A percentile compares a stretch with the other conserved stretches of the same genome.
Evolutionary conservation across 2,113 vertebrate genomes (phyloP).

Genomic region (Scopus umbretta): DNA sequence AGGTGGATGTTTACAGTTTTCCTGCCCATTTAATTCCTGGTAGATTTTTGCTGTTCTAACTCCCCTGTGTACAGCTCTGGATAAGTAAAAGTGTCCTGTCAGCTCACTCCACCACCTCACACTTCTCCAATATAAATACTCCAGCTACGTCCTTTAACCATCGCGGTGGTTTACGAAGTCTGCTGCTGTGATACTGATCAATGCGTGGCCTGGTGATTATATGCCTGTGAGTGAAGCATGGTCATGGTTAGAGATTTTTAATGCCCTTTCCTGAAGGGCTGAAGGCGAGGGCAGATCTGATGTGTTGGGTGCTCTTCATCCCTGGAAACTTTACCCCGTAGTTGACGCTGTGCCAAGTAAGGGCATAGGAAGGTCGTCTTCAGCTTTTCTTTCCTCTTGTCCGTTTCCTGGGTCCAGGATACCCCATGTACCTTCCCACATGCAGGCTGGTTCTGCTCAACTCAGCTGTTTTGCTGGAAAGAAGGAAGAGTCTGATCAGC

Average conservation of each 20-base stretch:
- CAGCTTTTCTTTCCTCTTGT: neutral
- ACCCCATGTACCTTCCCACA: neutral
- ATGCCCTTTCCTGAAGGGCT: neutral
- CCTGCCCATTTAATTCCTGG: neutral
- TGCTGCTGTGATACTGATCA: neutral
- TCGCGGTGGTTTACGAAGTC: neutral
- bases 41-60: neutral
- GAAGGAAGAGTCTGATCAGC: neutral
- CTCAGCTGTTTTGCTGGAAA: neutral
- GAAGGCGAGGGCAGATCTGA: neutral
- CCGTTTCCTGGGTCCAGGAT: neutral
- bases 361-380: neutral
- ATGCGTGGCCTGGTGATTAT: neutral
- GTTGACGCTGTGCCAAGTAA: neutral
- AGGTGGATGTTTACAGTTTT: neutral
- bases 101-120: neutral
- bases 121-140: neutral
- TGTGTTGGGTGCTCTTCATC: neutral
- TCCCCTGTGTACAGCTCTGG: neutral
- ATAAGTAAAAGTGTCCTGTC: neutral
- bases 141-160: neutral
- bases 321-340: neutral
- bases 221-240: neutral
- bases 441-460: neutral
- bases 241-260: neutral